These are phyloP conservation scores for Thymelicus sylvestris DNA, from an alignment of 2,888 invertebrate species.

Conservation along the genomic window DNA sequence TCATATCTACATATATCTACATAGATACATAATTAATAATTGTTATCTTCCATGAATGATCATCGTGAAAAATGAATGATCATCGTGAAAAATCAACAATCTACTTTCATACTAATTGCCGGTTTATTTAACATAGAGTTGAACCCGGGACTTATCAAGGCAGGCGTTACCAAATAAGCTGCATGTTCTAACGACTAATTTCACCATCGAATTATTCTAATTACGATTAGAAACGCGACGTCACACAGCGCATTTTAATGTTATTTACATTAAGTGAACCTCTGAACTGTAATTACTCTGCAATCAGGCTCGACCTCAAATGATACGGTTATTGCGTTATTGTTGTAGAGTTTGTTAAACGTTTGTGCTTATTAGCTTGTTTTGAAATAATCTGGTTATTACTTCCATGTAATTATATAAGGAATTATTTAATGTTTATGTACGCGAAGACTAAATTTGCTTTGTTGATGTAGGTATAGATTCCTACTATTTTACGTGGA, in stretches of 20 bases:
- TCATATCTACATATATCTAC: too few relatives aligned
- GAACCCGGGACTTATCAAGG: neutral
- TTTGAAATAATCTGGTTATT: constrained; percentile 1
- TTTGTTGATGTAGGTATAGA: too few relatives aligned
- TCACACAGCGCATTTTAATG: constrained; percentile 32
- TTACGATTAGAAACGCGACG: constrained; percentile 16
- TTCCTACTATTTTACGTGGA: too few relatives aligned
- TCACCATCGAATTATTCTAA: constrained; percentile 15
- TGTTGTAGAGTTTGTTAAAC: constrained; percentile 17
- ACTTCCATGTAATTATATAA: neutral
- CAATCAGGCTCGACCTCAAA: constrained; percentile 39
- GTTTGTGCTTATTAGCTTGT: neutral
- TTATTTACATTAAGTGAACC: constrained; percentile 8
- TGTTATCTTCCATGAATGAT: too few relatives aligned
- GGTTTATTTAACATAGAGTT: neutral
- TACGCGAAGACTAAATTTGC: too few relatives aligned
- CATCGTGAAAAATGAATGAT: too few relatives aligned
- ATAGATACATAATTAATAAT: too few relatives aligned
- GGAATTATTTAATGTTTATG: too few relatives aligned
- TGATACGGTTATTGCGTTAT: constrained; percentile 36
- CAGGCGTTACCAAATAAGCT: neutral
- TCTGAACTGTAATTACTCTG: constrained; percentile 32
- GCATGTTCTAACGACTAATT: neutral
- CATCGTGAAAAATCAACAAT: too few relatives aligned
- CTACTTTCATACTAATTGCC: too few relatives aligned